Evolutionary conservation across 1,140 invertebrate genomes (phyloP), one percentile per base, ranked within the genome.

Genomic region (Cydia fagiglandana): DNA sequence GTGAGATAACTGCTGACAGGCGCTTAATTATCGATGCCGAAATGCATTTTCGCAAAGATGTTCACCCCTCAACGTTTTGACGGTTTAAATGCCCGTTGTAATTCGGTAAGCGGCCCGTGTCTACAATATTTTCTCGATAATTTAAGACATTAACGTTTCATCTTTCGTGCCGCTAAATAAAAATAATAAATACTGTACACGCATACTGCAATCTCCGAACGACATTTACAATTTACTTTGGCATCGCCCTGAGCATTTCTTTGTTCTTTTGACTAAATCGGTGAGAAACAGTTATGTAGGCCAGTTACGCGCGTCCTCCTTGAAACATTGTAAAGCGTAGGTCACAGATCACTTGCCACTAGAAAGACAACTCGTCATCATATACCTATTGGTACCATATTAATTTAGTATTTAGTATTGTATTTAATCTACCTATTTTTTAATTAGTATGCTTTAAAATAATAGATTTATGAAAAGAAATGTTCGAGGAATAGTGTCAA

Each of bases 41-140:
- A 74, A 68, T 13, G 34, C 70, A 76, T 80, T 80, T 79, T 30
- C 45, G 38, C 41, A 64, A 45, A 75, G 38, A 74, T 79, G 68
- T 77, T 78, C 75, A 75, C 75, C 77, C 24, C 70, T 75, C 78
- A 78, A 80, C 76, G 56, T 78, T 76, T 76, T 80, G 81, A 83
- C 77, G 78, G 70, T 20, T 66, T 80, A 84, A 84, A 77, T 81
- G 77, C 70, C 61, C 53, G 76, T 81, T 80, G 83, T 84, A 68
- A 68, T 30, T 68, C 15, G 34, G 64, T 68, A 79, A 79, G 77
- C 75, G 75, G 75, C 70, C 70, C 45, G 61, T 76, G 79, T 79
- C 78, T 78, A 81, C 78, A 80, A 80, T 84, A 81, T 81, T 81
- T 81, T 80, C 78, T 75, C 76, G 76, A 81, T 78, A 82, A 82